A percentile compares a stretch with the other conserved stretches of the same genome.
Conservation (phyloP, 92 coral and sea anemone species). For the Plumapathes pennacea region DNA sequence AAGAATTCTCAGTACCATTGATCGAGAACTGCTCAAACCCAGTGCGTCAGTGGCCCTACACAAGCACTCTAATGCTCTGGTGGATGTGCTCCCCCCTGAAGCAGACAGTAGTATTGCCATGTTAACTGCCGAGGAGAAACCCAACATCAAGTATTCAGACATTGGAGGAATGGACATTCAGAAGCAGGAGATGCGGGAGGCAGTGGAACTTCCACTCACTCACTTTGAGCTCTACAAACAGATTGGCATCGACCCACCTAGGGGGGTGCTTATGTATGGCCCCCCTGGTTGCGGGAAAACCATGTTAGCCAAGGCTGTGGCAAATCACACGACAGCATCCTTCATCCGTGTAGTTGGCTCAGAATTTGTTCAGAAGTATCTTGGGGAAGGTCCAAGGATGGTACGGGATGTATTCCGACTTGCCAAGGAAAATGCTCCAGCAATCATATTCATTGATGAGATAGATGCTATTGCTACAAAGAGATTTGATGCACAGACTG, state of each 20-base stretch:
- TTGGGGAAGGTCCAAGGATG: slow-evolving; percentile 99
- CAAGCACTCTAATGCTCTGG: slow-evolving; percentile 97
- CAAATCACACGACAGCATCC: slow-evolving; percentile 97
- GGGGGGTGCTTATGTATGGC: slow-evolving; percentile 94
- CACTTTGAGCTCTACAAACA: slow-evolving; percentile 99
- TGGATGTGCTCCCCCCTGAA: slow-evolving; percentile 96
- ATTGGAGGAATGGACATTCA: slow-evolving; percentile 99
- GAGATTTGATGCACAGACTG: slow-evolving; percentile 99
- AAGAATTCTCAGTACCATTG: slow-evolving; percentile 91
- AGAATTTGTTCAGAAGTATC: slow-evolving; percentile 98
- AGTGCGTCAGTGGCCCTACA: slow-evolving; percentile 99
- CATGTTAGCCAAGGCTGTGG: slow-evolving; percentile 99
- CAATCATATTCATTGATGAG: slow-evolving; percentile 97
- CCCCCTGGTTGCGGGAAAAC: slow-evolving; percentile 99
- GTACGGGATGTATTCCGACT: slow-evolving; percentile 96
- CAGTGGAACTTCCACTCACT: slow-evolving; percentile 94
- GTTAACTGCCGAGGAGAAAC: slow-evolving; percentile 93
- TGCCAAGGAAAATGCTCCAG: slow-evolving; percentile 99
- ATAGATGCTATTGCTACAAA: slow-evolving; percentile 99
- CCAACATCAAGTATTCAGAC: slow-evolving; percentile 83
- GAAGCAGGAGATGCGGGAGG: slow-evolving; percentile 98
- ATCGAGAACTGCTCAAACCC: slow-evolving; percentile 93
- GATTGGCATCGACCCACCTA: slow-evolving; percentile 98
- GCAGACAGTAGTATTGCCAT: slow-evolving; percentile 99
- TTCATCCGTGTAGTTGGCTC: slow-evolving; percentile 99